These are phyloP conservation scores for Cephus pygmeus DNA, from an alignment of 2,888 invertebrate genomes.

Conservation along the genomic window DNA sequence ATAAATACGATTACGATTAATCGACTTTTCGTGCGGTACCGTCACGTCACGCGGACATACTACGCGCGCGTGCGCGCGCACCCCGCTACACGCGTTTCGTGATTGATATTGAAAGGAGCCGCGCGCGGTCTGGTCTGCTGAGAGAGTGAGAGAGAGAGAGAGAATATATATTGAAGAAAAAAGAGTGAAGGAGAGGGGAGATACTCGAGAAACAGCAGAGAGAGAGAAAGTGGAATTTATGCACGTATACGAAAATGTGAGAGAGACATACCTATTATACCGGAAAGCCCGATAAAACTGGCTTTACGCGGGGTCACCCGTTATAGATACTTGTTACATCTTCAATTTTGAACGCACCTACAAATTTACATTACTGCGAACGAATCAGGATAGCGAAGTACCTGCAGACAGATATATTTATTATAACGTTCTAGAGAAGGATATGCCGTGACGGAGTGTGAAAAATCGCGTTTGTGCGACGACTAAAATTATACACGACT, in stretches of 20 bases:
- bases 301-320: no score
- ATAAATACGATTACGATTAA: constrained; percentile 10
- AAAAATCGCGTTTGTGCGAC: constrained; percentile 24
- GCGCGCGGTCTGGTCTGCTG: background rate
- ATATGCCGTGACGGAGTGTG: constrained; percentile 32
- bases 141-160: constrained; percentile 18
- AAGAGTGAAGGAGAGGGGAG: no score
- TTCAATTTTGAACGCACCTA: no score
- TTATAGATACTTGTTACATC: no score
- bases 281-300: no score
- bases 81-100: background rate
- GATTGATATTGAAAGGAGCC: background rate
- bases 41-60: constrained; percentile 7
- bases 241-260: no score
- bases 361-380: constrained; percentile 12
- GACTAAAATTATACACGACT: constrained; percentile 23
- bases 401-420: constrained; percentile 62
- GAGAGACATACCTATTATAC: no score
- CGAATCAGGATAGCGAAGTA: constrained; percentile 60
- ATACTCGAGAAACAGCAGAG: constrained; percentile 15
- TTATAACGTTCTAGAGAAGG: constrained; percentile 30
- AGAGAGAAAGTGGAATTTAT: constrained; percentile 7
- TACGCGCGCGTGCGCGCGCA: constrained; percentile 2
- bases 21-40: background rate
- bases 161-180: no score